Conservation (phyloP, 2,113 vertebrate genomes). For the Egretta garzetta region DNA sequence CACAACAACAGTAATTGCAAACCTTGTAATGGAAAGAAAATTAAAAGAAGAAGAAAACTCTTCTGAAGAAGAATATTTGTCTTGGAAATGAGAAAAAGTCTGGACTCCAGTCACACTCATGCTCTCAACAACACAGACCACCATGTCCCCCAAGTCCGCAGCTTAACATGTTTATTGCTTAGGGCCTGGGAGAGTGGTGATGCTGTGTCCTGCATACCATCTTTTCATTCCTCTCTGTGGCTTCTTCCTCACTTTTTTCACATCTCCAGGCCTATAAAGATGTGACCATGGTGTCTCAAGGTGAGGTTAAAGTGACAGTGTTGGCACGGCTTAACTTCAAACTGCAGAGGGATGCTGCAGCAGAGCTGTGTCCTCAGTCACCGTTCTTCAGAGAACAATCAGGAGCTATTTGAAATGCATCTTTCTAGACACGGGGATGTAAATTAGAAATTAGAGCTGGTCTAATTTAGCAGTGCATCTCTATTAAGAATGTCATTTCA, state of each 20-base stretch:
- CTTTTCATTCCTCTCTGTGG: background rate
- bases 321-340: rapidly evolving
- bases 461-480: background rate
- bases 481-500: background rate
- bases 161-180: background rate
- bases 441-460: background rate
- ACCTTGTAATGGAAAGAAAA: background rate
- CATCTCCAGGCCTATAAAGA: background rate
- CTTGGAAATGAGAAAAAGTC: background rate
- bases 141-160: background rate
- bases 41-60: background rate
- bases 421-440: background rate
- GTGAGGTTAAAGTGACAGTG: background rate
- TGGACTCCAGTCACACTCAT: background rate
- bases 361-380: background rate
- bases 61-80: background rate
- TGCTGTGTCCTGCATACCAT: background rate
- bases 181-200: background rate
- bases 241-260: background rate
- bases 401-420: background rate
- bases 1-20: background rate
- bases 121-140: background rate
- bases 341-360: background rate
- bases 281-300: background rate
- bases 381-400: background rate